Evolutionary conservation across 2,888 invertebrate genomes (phyloP).

Genomic region (Kuschelorhynchus macadamiae): DNA sequence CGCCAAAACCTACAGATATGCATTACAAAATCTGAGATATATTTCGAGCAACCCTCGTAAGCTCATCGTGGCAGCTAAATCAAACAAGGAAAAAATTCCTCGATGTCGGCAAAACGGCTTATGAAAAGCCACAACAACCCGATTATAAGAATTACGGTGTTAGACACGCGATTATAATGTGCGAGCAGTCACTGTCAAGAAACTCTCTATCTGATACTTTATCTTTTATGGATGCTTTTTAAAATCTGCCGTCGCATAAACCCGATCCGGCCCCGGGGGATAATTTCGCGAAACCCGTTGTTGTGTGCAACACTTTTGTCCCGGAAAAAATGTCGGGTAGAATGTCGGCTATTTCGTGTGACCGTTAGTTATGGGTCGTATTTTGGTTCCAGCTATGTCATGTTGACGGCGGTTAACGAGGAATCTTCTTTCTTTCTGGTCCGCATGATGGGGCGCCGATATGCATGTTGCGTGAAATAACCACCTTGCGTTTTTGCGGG

Average conservation of each 20-base stretch:
- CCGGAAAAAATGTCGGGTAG: conserved; percentile 7
- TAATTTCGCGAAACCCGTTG: conserved; percentile 33
- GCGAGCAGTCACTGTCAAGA: conserved; percentile 41
- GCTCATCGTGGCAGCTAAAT: conserved; percentile 5
- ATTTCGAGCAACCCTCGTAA: conserved; percentile 1
- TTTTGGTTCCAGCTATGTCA: neutral
- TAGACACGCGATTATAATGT: conserved; percentile 47
- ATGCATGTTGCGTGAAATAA: too few relatives aligned
- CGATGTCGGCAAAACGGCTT: conserved; percentile 33
- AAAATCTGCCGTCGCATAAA: conserved; percentile 24
- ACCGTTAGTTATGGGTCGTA: conserved; percentile 18
- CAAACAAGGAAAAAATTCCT: conserved; percentile 5
- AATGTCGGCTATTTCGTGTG: neutral
- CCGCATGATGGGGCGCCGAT: too few relatives aligned
- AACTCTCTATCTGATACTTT: conserved; percentile 28
- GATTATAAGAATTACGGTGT: conserved; percentile 44
- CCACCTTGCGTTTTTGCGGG: too few relatives aligned
- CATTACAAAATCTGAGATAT: too few relatives aligned
- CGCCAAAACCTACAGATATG: too few relatives aligned
- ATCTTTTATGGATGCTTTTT: conserved; percentile 27
- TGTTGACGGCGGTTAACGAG: conserved; percentile 13
- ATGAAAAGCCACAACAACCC: conserved; percentile 36
- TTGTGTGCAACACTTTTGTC: conserved; percentile 31
- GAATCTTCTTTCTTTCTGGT: neutral
- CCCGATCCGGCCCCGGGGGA: conserved; percentile 37